Evolutionary conservation across 2,797 vertebrate species (phyloP).

Genomic region (Poeciliopsis paucimaculata): DNA sequence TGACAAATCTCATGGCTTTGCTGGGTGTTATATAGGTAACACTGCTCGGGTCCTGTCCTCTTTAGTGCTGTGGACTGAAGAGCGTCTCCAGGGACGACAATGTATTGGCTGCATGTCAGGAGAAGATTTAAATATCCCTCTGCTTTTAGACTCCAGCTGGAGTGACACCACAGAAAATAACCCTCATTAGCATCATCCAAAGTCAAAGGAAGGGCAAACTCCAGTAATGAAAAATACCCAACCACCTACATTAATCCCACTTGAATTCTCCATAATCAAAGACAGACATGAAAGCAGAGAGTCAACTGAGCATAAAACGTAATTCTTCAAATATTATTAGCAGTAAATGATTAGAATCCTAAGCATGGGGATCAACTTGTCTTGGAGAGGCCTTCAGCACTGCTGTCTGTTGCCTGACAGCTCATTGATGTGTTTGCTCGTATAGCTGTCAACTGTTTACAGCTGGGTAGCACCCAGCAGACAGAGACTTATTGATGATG

Average conservation of each 20-base stretch:
- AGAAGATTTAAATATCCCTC: constrained; percentile 74
- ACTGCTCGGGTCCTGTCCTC: constrained; percentile 44
- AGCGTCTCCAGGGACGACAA: constrained; percentile 46
- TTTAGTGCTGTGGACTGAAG: constrained; percentile 41
- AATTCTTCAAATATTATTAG: constrained; percentile 17
- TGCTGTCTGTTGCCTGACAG: constrained; percentile 57
- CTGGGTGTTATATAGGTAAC: constrained; percentile 53
- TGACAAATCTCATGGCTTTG: constrained; percentile 57
- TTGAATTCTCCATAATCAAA: constrained; percentile 1
- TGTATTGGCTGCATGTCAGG: constrained; percentile 65
- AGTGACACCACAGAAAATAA: constrained; percentile 69
- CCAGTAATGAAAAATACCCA: constrained; percentile 65
- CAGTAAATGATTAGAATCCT: constrained; percentile 8
- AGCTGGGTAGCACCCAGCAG: constrained; percentile 66
- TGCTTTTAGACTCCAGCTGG: constrained; percentile 75
- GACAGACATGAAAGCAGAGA: constrained; percentile 6
- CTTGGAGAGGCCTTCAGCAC: constrained; percentile 34
- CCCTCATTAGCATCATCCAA: constrained; percentile 69
- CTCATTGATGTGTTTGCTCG: constrained; percentile 70
- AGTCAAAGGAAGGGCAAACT: constrained; percentile 71
- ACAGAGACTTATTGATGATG: constrained; percentile 66
- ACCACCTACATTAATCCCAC: constrained; percentile 31
- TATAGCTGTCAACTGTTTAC: constrained; percentile 74
- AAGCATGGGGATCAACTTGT: constrained; percentile 42
- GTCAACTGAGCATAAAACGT: constrained; percentile 33